Evolutionary conservation across 2,888 invertebrate genomes (phyloP), one percentile per base, ranked within the genome.

Genomic region (Acronicta psi): DNA sequence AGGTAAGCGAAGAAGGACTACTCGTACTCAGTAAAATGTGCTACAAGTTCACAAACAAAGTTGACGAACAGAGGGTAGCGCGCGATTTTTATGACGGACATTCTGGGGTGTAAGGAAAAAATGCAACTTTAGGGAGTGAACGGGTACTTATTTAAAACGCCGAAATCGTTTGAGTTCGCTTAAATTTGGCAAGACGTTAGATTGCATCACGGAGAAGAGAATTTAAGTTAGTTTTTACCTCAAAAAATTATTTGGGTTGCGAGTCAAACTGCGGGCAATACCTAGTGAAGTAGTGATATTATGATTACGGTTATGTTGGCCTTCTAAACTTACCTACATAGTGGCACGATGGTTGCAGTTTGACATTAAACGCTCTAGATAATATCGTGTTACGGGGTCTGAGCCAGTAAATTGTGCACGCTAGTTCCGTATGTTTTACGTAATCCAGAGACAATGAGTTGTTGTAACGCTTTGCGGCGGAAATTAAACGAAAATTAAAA

Each of bases 341-440:
- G 49, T 9, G 37, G 16, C 31, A 18, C 4, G 7, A 20, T 31
- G 14, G 64, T 64, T 68, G 65, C 70, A 70, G 20, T 54, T 63
- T 68, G 68, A 58, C 70, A 69, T 50, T 59, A 66, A 62, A 69
- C 66, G 64, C 56, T 67, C 60, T 54, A 71, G 77, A 77, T 66
- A 61, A 47, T 47, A 69, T 61, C 71, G 49, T 51, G 75, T 67
- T 62, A 72, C 75, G 77, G 75, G 45, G 63, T 31, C 59, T 69
- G 77, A 59, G 60, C 56, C 43, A 53, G 59, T 55, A 72, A 74
- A 77, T 77, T 72, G 61, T 53, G 60, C 71, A 61, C 69, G 77
- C 74, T 23, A 74, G 61, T 74, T 76, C 71, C 71, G 62, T 59
- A 61, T 43, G 45, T 34, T 62, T 76, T 75, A 70, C 70, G 62